Base-by-base conservation (phyloP, 1,140 invertebrate species). In the Drosophila paulistorum region DNA sequence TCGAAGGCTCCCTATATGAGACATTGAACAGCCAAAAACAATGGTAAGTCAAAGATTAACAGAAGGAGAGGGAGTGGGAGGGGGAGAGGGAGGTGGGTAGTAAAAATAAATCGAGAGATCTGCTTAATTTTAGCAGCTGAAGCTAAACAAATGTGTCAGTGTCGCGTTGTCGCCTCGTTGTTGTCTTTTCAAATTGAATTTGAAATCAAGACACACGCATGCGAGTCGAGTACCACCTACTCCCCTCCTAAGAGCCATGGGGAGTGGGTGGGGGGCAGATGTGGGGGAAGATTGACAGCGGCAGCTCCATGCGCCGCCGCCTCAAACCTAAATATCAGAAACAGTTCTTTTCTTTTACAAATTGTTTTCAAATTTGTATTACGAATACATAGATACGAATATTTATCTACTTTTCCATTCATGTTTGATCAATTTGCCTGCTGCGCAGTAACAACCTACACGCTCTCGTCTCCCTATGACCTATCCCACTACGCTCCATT, bases 1-100 rank as follows among this genome's bases (percentile, higher is more conserved):
- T 96, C 81, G 94, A 96, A 77, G 95, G 95, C 94, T 74, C 96
- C 94, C 91, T 30, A 7, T 30, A 30, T 30, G 94, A 95, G 68
- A 92, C 92, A 70, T 93, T 97, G 70, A 93, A 94, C 70, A 95
- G 95, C 91, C 94, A 93, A 63, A 94, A 95, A 74, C 94, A 95
- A 90, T 94, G 94, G 94, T 94, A 90, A 89, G 84, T 91, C 7
- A 17, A 48, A 48, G 7, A 48, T 17, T 9, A 45, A 14, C 1
- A 45, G 6, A 45, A 48, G 2, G 30, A 30, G 10, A 11, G 9
- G 0, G 7, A 3, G 17, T 1, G 17, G 0, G 2, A 2, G 10
- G 4, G 1, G 17, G 0, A 1, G 17, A 1, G 2, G 17, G 9
- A 10, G 10, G 17, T 45, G 10, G 37, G 11, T 10, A 20, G 48